phyloP scores from a whole-genome alignment of 2,797 vertebrate genomes.

The Protosalanx chinensis region DNA sequence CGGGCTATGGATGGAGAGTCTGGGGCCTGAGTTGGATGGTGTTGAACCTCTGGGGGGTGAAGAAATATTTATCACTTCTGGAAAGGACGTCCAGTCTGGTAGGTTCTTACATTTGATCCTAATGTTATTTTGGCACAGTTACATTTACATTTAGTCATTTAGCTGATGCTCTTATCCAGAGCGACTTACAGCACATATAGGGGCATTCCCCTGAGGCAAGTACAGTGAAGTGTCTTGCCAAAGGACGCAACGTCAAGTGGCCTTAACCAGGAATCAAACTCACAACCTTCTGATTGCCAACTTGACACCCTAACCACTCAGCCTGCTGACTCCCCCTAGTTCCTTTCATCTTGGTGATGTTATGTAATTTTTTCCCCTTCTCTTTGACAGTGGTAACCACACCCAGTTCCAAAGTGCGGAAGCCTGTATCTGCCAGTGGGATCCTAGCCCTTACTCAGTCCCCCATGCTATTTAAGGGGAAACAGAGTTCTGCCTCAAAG shows the following conservation, averaged over 20 bases:
- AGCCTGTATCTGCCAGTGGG: conserved; percentile 77
- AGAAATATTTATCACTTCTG: conserved; percentile 41
- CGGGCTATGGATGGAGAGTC: conserved; percentile 53
- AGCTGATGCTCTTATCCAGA: too few species aligned
- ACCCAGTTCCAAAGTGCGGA: conserved; percentile 64
- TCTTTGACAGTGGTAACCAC: conserved; percentile 64
- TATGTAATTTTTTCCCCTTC: conserved; percentile 3
- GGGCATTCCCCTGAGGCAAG: too few species aligned
- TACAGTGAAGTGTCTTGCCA: too few species aligned
- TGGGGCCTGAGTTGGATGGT: conserved; percentile 35
- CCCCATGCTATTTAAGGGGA: conserved; percentile 82
- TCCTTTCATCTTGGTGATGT: too few species aligned
- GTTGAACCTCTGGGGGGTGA: conserved; percentile 39
- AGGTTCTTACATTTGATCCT: conserved; percentile 26
- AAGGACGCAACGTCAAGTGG: too few species aligned
- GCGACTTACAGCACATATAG: too few species aligned
- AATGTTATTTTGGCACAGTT: background rate
- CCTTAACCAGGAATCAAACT: too few species aligned
- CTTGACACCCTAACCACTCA: too few species aligned
- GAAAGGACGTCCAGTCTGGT: conserved; percentile 49
- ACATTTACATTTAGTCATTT: too few species aligned
- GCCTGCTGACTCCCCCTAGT: background rate
- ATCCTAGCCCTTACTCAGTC: conserved; percentile 89
- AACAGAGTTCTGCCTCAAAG: conserved; percentile 44
- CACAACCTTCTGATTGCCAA: too few species aligned